Conservation (phyloP, 2,888 invertebrate genomes). For the Allacma fusca region DNA sequence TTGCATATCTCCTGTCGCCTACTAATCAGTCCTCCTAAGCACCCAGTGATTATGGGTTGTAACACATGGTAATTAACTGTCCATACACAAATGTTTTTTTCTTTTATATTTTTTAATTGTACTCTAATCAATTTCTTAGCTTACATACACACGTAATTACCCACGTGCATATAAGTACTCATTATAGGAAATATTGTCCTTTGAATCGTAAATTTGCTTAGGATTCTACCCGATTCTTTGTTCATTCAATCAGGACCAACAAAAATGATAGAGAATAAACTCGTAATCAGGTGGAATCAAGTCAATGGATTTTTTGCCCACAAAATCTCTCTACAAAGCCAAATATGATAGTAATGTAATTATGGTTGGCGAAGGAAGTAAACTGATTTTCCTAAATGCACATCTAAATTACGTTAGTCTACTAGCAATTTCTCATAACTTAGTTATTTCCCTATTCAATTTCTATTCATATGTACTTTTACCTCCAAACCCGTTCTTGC, state of each 20-base stretch:
- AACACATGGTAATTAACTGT: not conserved
- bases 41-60: not conserved
- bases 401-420: too few relatives aligned
- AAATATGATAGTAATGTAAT: too few relatives aligned
- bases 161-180: conserved; percentile 6
- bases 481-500: too few relatives aligned
- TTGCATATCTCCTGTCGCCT: not conserved
- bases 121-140: not conserved
- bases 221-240: not conserved
- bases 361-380: too few relatives aligned
- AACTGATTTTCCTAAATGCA: too few relatives aligned
- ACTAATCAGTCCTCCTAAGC: conserved; percentile 7
- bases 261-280: too few relatives aligned
- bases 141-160: not conserved
- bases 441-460: too few relatives aligned
- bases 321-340: too few relatives aligned
- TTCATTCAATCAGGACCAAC: not conserved
- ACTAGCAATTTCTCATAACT: too few relatives aligned
- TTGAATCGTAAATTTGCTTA: not conserved
- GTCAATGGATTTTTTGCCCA: too few relatives aligned
- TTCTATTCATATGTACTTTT: too few relatives aligned
- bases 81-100: not conserved
- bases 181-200: conserved; percentile 9
- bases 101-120: not conserved
- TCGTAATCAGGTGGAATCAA: too few relatives aligned